phyloP scores from a whole-genome alignment of 2,113 vertebrate species.

The Sinocyclocheilus anshuiensis region DNA sequence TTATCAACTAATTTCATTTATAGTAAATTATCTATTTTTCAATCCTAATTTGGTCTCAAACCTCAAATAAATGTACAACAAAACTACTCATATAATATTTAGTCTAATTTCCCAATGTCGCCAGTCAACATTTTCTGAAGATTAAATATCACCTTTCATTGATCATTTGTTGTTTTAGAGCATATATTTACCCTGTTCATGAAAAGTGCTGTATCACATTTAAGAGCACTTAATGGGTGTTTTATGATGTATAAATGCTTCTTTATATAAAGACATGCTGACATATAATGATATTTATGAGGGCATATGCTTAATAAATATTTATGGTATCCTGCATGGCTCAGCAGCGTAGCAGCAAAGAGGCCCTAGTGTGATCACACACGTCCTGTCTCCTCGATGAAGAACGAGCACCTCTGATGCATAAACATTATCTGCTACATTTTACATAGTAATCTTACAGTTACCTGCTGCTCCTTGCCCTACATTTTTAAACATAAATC shows the following conservation, averaged over 20 bases:
- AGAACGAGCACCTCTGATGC: background rate
- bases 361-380: background rate
- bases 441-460: constrained; percentile 10
- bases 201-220: background rate
- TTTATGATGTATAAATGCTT: constrained; percentile 12
- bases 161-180: background rate
- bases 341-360: background rate
- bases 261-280: background rate
- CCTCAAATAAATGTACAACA: background rate
- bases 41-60: background rate
- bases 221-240: background rate
- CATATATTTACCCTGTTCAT: background rate
- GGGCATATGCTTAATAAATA: constrained; percentile 16
- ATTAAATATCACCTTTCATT: background rate
- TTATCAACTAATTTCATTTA: background rate
- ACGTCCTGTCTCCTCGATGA: background rate
- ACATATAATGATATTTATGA: background rate
- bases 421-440: constrained; percentile 8
- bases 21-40: background rate
- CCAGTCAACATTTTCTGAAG: background rate
- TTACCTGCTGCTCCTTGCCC: constrained; percentile 10
- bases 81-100: background rate
- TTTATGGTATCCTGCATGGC: background rate
- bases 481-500: constrained; percentile 5
- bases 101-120: background rate